phyloP scores from a whole-genome alignment of 2,113 vertebrate species.

The Hippopotamus amphibius region DNA sequence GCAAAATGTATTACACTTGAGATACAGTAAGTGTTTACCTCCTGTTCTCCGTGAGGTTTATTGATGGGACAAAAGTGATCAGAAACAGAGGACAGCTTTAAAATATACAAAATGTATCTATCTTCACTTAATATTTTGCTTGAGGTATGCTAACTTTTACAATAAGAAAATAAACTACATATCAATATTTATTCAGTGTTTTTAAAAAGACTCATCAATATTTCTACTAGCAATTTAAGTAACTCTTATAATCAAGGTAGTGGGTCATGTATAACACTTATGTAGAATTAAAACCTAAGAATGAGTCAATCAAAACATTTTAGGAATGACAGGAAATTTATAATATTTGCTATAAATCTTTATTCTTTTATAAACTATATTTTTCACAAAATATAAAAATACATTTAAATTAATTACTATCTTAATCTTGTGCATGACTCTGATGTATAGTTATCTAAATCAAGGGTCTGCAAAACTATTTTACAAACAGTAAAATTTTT shows the following conservation, averaged over 20 bases:
- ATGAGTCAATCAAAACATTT: background rate
- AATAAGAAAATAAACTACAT: conserved; percentile 48
- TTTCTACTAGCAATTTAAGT: conserved; percentile 80
- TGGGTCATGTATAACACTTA: background rate
- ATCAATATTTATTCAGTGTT: conserved; percentile 69
- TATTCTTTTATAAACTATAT: background rate
- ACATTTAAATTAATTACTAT: background rate
- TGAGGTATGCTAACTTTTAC: conserved; percentile 54
- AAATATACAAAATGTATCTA: background rate
- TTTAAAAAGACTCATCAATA: conserved; percentile 79
- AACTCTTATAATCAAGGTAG: conserved; percentile 73
- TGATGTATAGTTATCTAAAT: background rate
- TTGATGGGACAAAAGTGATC: background rate
- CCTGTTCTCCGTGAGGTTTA: background rate
- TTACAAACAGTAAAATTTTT: background rate
- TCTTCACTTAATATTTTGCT: conserved; percentile 52
- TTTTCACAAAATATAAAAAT: background rate
- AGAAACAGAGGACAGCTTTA: background rate
- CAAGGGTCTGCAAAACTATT: background rate
- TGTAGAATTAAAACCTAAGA: background rate
- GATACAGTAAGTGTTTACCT: background rate
- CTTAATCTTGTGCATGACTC: background rate
- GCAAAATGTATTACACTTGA: conserved; percentile 66
- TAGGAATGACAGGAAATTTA: background rate
- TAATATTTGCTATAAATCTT: background rate